Evolutionary conservation across 2,888 invertebrate species (phyloP).

Genomic region (Tethea ocularis): DNA sequence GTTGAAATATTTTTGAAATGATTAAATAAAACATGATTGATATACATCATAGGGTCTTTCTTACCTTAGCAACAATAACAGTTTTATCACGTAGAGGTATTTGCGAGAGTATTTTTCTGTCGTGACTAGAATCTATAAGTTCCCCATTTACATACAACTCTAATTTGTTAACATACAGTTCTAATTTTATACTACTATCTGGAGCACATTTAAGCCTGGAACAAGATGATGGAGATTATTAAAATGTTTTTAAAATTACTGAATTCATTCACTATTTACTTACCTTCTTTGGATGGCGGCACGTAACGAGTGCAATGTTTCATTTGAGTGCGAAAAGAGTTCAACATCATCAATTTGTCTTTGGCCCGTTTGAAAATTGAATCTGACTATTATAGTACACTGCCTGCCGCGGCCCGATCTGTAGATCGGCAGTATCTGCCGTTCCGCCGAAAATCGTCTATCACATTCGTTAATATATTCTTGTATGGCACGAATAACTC

Average conservation of each 20-base stretch:
- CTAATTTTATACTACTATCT: constrained; percentile 90
- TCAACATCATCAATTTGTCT: constrained; percentile 96
- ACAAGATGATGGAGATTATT: constrained; percentile 30
- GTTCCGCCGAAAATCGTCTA: constrained; percentile 92
- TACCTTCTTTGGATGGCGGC: constrained; percentile 88
- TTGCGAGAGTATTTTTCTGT: constrained; percentile 93
- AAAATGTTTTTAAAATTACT: not conserved
- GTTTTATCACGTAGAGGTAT: constrained; percentile 95
- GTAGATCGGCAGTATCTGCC: constrained; percentile 94
- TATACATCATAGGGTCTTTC: constrained; percentile 11
- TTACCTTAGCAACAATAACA: constrained; percentile 85
- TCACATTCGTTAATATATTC: constrained; percentile 98
- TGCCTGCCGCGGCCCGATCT: constrained; percentile 96
- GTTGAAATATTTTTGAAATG: not conserved
- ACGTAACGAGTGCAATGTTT: constrained; percentile 94
- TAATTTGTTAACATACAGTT: constrained; percentile 95
- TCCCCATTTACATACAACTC: constrained; percentile 96
- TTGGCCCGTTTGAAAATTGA: constrained; percentile 91
- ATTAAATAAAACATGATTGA: not conserved
- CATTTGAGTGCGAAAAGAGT: constrained; percentile 96
- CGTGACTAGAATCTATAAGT: constrained; percentile 92
- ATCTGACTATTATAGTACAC: constrained; percentile 91
- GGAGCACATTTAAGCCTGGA: constrained; percentile 75
- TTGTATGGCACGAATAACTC: constrained; percentile 96
- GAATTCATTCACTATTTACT: constrained; percentile 66